Percentiles rank a stretch among this genome's conserved stretches.
Conservation (phyloP, 2,797 vertebrate genomes). For the Hypotaenidia philippensis region DNA sequence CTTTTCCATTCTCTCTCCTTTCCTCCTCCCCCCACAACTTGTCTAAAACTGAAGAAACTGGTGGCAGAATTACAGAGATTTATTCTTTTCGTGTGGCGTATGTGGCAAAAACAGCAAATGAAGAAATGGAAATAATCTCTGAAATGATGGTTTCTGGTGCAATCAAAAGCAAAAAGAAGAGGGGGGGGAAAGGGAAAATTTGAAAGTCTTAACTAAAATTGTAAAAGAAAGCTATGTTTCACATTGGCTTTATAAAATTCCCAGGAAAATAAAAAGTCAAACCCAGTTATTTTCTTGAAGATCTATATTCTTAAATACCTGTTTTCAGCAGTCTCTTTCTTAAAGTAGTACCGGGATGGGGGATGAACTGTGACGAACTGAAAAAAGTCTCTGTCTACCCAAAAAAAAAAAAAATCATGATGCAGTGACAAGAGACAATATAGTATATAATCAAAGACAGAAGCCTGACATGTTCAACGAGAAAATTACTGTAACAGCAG, state of each 20-base stretch:
- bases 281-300: conserved; percentile 46
- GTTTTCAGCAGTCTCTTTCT: conserved; percentile 23
- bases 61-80: neutral
- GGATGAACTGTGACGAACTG: conserved; percentile 23
- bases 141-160: neutral
- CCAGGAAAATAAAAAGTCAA: conserved; percentile 39
- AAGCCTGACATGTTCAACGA: conserved; percentile 44
- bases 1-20: neutral
- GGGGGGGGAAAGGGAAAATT: neutral
- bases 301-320: conserved; percentile 52
- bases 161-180: neutral
- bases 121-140: neutral
- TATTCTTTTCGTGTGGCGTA: neutral
- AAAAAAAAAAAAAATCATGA: neutral
- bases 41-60: neutral
- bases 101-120: neutral
- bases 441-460: conserved; percentile 47
- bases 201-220: conserved; percentile 5
- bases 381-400: conserved; percentile 22
- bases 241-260: conserved; percentile 6
- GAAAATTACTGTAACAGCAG: conserved; percentile 40
- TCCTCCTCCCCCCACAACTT: neutral
- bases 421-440: conserved; percentile 57
- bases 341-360: neutral
- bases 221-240: neutral